These are phyloP conservation scores for Sylvilagus floridanus DNA, from an alignment of 2,797 vertebrate genomes.

Conservation along the genomic window DNA sequence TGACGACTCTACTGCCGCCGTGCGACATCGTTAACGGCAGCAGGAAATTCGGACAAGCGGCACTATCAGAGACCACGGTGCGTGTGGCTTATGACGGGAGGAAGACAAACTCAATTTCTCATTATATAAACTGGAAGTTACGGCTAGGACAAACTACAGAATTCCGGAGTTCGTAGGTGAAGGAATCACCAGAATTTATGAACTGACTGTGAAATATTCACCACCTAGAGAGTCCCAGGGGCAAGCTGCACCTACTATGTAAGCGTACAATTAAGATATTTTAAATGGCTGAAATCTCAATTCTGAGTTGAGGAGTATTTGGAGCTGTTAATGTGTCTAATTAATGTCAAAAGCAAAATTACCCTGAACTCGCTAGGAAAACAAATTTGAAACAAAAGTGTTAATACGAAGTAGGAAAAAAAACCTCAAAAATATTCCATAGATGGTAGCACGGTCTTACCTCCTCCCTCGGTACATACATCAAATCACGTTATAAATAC, in stretches of 20 bases:
- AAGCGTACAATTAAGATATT: background rate
- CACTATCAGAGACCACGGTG: background rate
- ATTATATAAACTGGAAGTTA: background rate
- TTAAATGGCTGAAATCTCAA: background rate
- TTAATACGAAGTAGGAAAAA: background rate
- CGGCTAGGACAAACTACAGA: background rate
- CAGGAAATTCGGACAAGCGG: background rate
- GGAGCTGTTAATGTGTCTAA: too few relatives aligned
- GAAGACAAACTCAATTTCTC: background rate
- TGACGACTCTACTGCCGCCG: background rate
- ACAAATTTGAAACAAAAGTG: background rate
- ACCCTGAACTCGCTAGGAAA: conserved; percentile 20
- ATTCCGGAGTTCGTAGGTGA: background rate
- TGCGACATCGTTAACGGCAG: background rate
- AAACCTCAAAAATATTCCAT: background rate
- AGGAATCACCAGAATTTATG: background rate
- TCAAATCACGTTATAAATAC: background rate
- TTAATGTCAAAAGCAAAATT: conserved; percentile 15
- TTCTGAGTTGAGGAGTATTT: background rate
- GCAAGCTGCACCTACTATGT: background rate
- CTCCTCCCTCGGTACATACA: background rate
- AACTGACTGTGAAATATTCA: background rate
- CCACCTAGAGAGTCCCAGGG: background rate
- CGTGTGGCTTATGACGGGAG: background rate
- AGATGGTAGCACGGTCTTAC: background rate